Evolutionary conservation across 1,140 invertebrate species (phyloP).

Genomic region (Apis cerana): DNA sequence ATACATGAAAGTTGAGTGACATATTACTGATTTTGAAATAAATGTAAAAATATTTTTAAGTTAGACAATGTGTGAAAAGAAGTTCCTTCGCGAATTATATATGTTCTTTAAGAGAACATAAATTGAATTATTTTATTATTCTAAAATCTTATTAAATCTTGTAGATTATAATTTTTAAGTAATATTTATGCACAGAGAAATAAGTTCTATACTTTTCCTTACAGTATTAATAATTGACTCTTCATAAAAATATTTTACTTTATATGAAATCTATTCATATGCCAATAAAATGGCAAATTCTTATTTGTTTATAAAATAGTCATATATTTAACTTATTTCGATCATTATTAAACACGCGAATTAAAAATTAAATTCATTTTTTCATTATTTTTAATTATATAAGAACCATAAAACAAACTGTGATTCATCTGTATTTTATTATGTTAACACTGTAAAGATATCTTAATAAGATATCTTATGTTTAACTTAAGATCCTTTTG

Average conservation of each 20-base stretch:
- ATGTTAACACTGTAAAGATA: not conserved
- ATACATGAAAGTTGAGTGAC: slow-evolving; percentile 11
- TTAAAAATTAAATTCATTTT: slow-evolving; percentile 10
- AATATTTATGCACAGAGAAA: not conserved
- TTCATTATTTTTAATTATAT: slow-evolving; percentile 8
- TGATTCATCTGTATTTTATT: slow-evolving; percentile 49
- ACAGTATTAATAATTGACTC: slow-evolving; percentile 29
- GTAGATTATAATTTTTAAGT: slow-evolving; percentile 21
- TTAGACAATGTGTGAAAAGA: slow-evolving; percentile 12
- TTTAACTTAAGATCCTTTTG: not conserved
- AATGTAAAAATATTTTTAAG: slow-evolving; percentile 15
- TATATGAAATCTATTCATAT: slow-evolving; percentile 10
- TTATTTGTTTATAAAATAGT: slow-evolving; percentile 19
- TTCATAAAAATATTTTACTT: slow-evolving; percentile 25
- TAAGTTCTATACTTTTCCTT: slow-evolving; percentile 33
- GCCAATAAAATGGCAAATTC: slow-evolving; percentile 16
- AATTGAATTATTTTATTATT: slow-evolving; percentile 8
- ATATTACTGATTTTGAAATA: slow-evolving; percentile 4
- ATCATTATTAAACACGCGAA: not conserved
- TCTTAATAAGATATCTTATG: not conserved
- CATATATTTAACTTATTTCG: slow-evolving; percentile 3
- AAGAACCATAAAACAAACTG: slow-evolving; percentile 20
- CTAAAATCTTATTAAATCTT: not conserved
- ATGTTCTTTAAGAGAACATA: not conserved
- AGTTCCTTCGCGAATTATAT: slow-evolving; percentile 11